A percentile compares a stretch with the other conserved stretches of the same genome.
Evolutionary conservation across 2,888 invertebrate species (phyloP).

Genomic region (Cinara cedri): DNA sequence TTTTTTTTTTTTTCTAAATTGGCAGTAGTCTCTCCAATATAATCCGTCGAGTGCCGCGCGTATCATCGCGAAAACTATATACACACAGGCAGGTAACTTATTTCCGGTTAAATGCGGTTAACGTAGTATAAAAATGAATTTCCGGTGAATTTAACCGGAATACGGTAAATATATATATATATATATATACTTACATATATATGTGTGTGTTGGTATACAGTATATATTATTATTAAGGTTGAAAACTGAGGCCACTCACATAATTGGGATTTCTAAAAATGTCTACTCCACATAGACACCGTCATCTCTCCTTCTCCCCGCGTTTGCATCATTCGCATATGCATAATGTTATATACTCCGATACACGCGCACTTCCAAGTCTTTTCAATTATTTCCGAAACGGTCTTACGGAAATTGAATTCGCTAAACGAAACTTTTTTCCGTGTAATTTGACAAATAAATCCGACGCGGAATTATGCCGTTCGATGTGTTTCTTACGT

Average conservation of each 20-base stretch:
- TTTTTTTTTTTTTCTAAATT: neutral
- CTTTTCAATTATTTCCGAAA: constrained; percentile 24
- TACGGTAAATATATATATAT: neutral
- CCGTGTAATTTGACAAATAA: constrained; percentile 35
- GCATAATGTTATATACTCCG: neutral
- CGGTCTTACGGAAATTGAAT: constrained; percentile 20
- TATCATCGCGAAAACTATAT: neutral
- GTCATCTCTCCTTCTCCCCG: too few relatives aligned
- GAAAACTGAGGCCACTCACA: neutral
- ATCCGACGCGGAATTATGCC: too few relatives aligned
- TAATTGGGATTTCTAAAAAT: constrained; percentile 28
- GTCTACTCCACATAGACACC: too few relatives aligned
- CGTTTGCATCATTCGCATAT: too few relatives aligned
- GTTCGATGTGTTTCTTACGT: neutral
- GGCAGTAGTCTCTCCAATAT: neutral
- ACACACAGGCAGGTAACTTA: too few relatives aligned
- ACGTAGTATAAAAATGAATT: neutral
- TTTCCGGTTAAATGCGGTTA: neutral
- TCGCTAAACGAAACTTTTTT: constrained; percentile 16
- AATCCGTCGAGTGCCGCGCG: neutral
- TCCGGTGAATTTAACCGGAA: neutral
- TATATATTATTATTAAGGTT: neutral
- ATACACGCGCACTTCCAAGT: neutral
- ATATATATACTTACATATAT: neutral
- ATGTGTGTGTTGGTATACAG: too few relatives aligned